phyloP scores from a whole-genome alignment of 30 jellyfish, hydroid and myxozoan species.

The Mastigias papua region DNA sequence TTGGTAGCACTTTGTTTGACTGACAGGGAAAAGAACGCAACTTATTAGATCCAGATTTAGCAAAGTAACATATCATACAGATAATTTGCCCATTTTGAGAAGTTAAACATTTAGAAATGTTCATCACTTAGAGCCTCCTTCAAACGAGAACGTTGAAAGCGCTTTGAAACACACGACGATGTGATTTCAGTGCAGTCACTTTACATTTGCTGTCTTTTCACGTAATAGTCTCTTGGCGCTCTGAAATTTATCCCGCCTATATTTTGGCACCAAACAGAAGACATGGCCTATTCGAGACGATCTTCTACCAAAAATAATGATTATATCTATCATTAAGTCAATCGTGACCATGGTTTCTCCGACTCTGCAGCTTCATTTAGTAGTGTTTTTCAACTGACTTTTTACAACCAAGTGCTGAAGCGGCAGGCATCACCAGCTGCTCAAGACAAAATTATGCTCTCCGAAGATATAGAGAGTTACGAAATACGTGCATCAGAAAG shows the following conservation, averaged over 20 bases:
- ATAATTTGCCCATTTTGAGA: too few species aligned
- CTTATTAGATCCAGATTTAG: too few species aligned
- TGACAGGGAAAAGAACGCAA: too few species aligned
- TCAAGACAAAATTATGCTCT: slow-evolving; percentile 14
- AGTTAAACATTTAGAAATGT: too few species aligned
- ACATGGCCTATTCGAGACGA: not conserved
- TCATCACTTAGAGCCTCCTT: too few species aligned
- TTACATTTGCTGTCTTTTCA: not conserved
- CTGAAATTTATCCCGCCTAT: too few species aligned
- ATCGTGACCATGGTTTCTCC: not conserved
- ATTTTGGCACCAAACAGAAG: too few species aligned
- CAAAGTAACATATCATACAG: too few species aligned
- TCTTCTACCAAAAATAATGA: not conserved
- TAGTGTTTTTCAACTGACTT: not conserved
- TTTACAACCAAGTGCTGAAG: not conserved
- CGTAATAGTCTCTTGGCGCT: not conserved
- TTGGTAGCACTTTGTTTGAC: too few species aligned
- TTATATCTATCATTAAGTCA: not conserved
- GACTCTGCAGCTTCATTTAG: too few species aligned
- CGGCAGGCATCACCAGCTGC: not conserved
- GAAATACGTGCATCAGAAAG: slow-evolving; percentile 32
- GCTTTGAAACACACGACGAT: not conserved
- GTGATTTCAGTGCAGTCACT: not conserved
- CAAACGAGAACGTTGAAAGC: too few species aligned
- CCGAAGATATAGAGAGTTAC: slow-evolving; percentile 7